These are phyloP conservation scores for Chionis minor DNA, from an alignment of 2,113 vertebrate genomes.

Conservation along the genomic window DNA sequence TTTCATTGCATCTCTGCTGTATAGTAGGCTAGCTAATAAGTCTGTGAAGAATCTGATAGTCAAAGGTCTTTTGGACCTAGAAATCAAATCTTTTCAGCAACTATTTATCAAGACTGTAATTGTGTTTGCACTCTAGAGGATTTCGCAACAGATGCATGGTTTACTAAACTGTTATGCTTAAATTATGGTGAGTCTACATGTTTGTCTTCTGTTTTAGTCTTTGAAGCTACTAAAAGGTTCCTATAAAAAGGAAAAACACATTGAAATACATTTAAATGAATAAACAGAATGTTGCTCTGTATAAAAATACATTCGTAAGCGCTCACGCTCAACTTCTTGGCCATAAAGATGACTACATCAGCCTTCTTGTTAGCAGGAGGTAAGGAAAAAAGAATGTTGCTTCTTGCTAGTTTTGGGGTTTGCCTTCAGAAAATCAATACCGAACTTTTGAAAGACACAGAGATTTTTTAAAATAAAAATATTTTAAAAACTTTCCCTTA, in stretches of 20 bases:
- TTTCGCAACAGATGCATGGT: background rate
- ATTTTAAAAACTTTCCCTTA: background rate
- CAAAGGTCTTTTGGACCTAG: conserved; percentile 32
- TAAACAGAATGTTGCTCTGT: background rate
- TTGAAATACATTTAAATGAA: background rate
- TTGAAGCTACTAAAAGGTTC: background rate
- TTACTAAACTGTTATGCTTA: background rate
- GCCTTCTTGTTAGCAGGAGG: background rate
- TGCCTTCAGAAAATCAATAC: background rate
- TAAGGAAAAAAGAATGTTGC: background rate
- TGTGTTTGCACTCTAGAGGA: background rate
- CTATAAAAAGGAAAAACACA: background rate
- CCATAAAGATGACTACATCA: background rate
- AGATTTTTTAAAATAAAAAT: background rate
- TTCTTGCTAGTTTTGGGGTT: background rate
- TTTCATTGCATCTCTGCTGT: background rate
- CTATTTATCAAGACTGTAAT: conserved; percentile 17
- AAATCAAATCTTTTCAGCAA: conserved; percentile 37
- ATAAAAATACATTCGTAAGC: background rate
- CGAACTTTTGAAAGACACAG: background rate
- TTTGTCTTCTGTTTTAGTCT: background rate
- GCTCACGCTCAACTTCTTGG: background rate
- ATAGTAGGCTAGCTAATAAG: conserved; percentile 14
- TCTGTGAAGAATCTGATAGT: conserved; percentile 38
- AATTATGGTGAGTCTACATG: background rate